Percentiles rank a stretch among this genome's conserved stretches.
phyloP scores from a whole-genome alignment of 2,888 invertebrate genomes.

The Eumerus sabulonum region DNA sequence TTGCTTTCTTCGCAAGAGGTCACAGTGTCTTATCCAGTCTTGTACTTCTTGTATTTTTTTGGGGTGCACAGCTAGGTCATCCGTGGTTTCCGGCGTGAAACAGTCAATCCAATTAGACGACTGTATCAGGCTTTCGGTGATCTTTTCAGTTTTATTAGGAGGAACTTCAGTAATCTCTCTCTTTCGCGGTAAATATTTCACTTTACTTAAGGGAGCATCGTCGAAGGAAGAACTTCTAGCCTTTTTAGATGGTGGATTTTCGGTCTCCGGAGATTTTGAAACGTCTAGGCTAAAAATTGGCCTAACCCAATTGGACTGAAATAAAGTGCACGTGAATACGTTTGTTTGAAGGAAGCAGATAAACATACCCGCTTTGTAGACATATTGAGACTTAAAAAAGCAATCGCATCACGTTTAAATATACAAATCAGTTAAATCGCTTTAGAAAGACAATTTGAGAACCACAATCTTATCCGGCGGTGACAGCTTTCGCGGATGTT shows the following conservation, averaged over 20 bases:
- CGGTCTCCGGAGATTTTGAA: background rate
- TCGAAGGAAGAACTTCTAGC: constrained; percentile 29
- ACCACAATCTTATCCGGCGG: too few relatives aligned
- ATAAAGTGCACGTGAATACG: background rate
- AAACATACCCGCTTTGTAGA: constrained; percentile 39
- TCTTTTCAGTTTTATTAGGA: background rate
- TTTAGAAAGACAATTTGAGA: too few relatives aligned
- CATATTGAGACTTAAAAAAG: constrained; percentile 16
- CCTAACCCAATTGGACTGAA: constrained; percentile 73
- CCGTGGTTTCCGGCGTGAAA: constrained; percentile 81
- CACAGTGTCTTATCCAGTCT: constrained; percentile 81
- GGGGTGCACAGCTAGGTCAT: constrained; percentile 86
- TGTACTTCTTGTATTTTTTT: constrained; percentile 88
- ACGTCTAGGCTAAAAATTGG: constrained; percentile 72
- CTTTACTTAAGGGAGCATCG: background rate
- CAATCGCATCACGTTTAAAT: too few relatives aligned
- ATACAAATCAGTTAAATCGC: too few relatives aligned
- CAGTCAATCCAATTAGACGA: constrained; percentile 81
- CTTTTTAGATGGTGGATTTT: constrained; percentile 46
- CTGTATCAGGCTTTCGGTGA: constrained; percentile 10
- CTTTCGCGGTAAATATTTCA: too few relatives aligned
- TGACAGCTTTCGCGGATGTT: too few relatives aligned
- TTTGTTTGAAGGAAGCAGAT: background rate
- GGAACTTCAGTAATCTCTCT: too few relatives aligned
- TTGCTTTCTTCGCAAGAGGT: constrained; percentile 70